phyloP scores from a whole-genome alignment of 2,797 vertebrate species.

The Eulemur albifrons region DNA sequence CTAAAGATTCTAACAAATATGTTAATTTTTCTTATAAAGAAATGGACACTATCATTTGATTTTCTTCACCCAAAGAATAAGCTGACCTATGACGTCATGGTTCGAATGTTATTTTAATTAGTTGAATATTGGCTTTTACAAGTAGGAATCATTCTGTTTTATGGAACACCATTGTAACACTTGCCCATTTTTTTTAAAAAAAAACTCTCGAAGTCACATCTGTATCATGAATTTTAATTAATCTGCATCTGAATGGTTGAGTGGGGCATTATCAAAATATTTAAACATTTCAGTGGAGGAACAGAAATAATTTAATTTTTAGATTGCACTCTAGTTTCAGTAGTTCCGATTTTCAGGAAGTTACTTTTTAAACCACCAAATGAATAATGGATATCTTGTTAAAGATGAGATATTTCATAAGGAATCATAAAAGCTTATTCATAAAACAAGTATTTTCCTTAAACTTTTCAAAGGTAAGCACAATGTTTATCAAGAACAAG shows the following conservation, averaged over 20 bases:
- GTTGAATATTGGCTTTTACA: slow-evolving; percentile 11
- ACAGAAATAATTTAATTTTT: slow-evolving; percentile 80
- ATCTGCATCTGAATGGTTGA: neutral
- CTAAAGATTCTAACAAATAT: slow-evolving; percentile 8
- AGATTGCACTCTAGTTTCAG: slow-evolving; percentile 64
- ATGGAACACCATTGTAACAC: slow-evolving; percentile 76
- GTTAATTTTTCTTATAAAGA: neutral
- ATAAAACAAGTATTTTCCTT: neutral
- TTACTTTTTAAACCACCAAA: slow-evolving; percentile 31
- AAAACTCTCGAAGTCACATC: slow-evolving; percentile 77
- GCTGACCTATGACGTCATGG: neutral
- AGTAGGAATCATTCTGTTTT: slow-evolving; percentile 72
- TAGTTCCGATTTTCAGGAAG: slow-evolving; percentile 66
- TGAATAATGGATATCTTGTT: neutral
- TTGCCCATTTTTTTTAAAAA: slow-evolving; percentile 53
- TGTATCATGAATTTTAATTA: slow-evolving; percentile 79
- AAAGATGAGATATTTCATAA: neutral
- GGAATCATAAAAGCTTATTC: neutral
- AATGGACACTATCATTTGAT: neutral
- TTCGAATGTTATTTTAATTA: slow-evolving; percentile 69
- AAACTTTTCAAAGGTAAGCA: neutral
- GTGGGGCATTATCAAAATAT: neutral
- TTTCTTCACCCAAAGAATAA: slow-evolving; percentile 34
- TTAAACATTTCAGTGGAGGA: slow-evolving; percentile 76
- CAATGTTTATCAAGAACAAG: neutral